Conservation (phyloP, 2,888 invertebrate species). For the Catocala sponsa region DNA sequence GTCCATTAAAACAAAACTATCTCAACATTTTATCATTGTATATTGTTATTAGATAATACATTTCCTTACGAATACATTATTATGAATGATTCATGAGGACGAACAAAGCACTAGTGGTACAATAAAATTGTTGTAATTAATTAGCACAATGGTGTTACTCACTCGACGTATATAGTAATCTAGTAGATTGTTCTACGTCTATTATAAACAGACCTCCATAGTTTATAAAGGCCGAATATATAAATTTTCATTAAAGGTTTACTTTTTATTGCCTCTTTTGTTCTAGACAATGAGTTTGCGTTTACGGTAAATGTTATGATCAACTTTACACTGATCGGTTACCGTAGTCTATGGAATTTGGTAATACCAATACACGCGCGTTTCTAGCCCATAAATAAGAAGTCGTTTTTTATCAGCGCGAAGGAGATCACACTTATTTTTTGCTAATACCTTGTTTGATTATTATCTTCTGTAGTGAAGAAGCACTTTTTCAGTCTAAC, state of each 20-base stretch:
- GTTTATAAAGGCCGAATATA: neutral
- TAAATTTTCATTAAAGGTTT: neutral
- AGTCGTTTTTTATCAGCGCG: too few species aligned
- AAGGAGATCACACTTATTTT: too few species aligned
- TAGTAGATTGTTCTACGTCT: slow-evolving; percentile 9
- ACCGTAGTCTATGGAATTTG: too few species aligned
- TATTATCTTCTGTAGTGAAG: too few species aligned
- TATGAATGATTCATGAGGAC: slow-evolving; percentile 54
- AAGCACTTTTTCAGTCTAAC: too few species aligned
- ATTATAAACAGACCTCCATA: neutral
- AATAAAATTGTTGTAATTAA: slow-evolving; percentile 62
- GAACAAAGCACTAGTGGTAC: slow-evolving; percentile 55
- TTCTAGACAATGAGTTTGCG: too few species aligned
- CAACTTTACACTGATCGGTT: too few species aligned
- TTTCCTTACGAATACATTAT: slow-evolving; percentile 14
- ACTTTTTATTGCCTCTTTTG: too few species aligned
- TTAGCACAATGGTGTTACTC: slow-evolving; percentile 63
- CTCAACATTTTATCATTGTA: slow-evolving; percentile 9
- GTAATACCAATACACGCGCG: too few species aligned
- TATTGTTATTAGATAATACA: slow-evolving; percentile 14
- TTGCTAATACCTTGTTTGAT: too few species aligned
- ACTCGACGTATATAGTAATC: slow-evolving; percentile 24
- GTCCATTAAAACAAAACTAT: slow-evolving; percentile 2
- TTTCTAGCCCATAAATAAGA: too few species aligned
- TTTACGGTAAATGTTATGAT: too few species aligned